phyloP scores from a whole-genome alignment of 2,113 vertebrate species.

The Brachionichthys hirsutus region DNA sequence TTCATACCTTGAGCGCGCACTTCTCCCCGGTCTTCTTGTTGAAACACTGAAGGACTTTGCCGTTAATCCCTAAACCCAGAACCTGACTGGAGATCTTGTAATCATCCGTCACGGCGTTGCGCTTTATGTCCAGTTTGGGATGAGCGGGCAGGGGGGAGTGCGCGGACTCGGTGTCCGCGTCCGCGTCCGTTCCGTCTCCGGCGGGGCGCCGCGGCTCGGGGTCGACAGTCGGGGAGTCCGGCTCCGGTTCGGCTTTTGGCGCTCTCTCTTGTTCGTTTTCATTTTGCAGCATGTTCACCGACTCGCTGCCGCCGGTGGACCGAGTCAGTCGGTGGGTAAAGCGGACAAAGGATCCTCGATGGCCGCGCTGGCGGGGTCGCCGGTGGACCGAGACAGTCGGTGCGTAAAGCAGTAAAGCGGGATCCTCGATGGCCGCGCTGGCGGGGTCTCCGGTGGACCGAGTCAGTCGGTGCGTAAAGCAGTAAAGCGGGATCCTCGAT shows the following conservation, averaged over 20 bases:
- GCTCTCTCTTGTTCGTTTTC: slow-evolving; percentile 63
- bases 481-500: no score
- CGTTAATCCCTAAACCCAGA: slow-evolving; percentile 95
- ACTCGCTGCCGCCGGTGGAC: not conserved
- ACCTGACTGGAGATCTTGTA: slow-evolving; percentile 93
- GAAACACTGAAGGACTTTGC: slow-evolving; percentile 93
- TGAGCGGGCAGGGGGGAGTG: slow-evolving; percentile 69
- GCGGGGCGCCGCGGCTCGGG: not conserved
- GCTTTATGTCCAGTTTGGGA: slow-evolving; percentile 87
- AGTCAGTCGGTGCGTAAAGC: no score
- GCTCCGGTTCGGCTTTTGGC: slow-evolving; percentile 45
- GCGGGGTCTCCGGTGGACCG: no score
- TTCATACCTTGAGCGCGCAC: slow-evolving; percentile 95
- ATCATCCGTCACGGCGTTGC: slow-evolving; percentile 94
- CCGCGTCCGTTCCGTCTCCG: slow-evolving; percentile 10
- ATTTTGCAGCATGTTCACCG: slow-evolving; percentile 76
- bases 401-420: no score
- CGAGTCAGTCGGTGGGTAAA: not conserved
- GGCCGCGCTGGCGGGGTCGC: slow-evolving; percentile 13
- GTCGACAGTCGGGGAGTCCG: slow-evolving; percentile 14
- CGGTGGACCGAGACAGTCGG: no score
- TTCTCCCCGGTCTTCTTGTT: slow-evolving; percentile 89
- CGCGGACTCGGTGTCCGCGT: slow-evolving; percentile 34
- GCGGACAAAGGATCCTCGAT: not conserved
- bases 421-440: no score